Evolutionary conservation across 2,888 invertebrate species (phyloP), one percentile per base, ranked within the genome.

Genomic region (Dilophus febrilis): DNA sequence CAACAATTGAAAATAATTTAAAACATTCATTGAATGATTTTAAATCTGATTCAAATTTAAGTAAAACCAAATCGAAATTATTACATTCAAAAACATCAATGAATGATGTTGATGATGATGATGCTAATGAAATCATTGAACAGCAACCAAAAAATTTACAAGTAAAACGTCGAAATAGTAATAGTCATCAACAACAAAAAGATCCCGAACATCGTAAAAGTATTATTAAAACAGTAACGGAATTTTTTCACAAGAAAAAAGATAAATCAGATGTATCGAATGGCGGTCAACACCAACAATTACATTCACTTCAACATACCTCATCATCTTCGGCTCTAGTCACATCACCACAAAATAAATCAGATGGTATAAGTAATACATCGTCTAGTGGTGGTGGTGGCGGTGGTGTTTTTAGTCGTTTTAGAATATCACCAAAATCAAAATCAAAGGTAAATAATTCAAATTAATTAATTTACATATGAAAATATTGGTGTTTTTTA

Each of bases 171-270:
- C 66, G 67, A 45, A 69, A 69, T 42, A 62, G 67, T 18, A n/a
- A n/a, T n/a, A n/a, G n/a, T n/a, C n/a, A n/a, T n/a, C n/a, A n/a
- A n/a, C 37, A 36, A 6, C 27, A 37, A 13, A 77, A 76, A 52
- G 77, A 77, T 54, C 68, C 73, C 1, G 80, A 82, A 51, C 68
- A 84, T 45, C 69, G 84, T 44, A 83, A 77, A 52, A 84, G 85
- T 59, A 76, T 87, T 39, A 84, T 86, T 52, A 84, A 82, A 62
- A 76, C 85, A 38, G 76, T 88, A 45, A 79, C 84, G 14, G 84
- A 77, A 57, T 81, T 87, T 58, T 81, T 88, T 56, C 72, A 76
- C 51, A 79, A 81, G 57, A 76, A 78, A 50, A 71, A 72, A 47
- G 72, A 75, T 22, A 6, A 4, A 22, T 22, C 49, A 65, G 67